Percentiles rank a stretch among this genome's conserved stretches.
Conservation (phyloP, 2,888 invertebrate species). For the Panorpa germanica region DNA sequence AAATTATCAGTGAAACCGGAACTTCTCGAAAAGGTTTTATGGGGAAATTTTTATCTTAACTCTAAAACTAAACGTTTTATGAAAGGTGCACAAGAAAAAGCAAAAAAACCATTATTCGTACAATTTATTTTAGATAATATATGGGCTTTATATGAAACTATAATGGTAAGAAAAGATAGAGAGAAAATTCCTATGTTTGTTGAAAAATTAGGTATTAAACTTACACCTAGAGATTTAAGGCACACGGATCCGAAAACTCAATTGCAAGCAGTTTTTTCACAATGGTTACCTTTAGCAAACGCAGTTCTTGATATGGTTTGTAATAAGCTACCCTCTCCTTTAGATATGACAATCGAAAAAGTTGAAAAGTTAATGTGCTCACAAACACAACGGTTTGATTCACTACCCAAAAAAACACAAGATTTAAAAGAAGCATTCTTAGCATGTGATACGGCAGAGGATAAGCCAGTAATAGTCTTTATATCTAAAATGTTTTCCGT, state of each 20-base stretch:
- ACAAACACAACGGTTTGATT: slow-evolving; percentile 43
- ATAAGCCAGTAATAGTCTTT: slow-evolving; percentile 36
- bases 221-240: slow-evolving; percentile 55
- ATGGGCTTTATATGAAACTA: slow-evolving; percentile 74
- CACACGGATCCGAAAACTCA: slow-evolving; percentile 60
- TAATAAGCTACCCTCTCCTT: slow-evolving; percentile 64
- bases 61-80: slow-evolving; percentile 64
- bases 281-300: slow-evolving; percentile 77
- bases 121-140: slow-evolving; percentile 82
- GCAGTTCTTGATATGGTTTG: slow-evolving; percentile 72
- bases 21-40: slow-evolving; percentile 54
- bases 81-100: slow-evolving; percentile 80
- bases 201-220: slow-evolving; percentile 56
- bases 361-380: slow-evolving; percentile 70
- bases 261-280: slow-evolving; percentile 62
- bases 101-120: slow-evolving; percentile 83
- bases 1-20: slow-evolving; percentile 27
- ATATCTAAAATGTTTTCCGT: slow-evolving; percentile 84
- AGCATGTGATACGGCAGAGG: slow-evolving; percentile 41
- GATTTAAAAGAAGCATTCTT: slow-evolving; percentile 47
- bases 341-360: slow-evolving; percentile 51
- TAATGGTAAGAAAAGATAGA: slow-evolving; percentile 55
- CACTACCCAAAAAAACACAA: slow-evolving; percentile 48
- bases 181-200: slow-evolving; percentile 50
- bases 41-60: slow-evolving; percentile 89